Conservation (phyloP, 1,140 invertebrate species). For the Orussus abietinus region DNA sequence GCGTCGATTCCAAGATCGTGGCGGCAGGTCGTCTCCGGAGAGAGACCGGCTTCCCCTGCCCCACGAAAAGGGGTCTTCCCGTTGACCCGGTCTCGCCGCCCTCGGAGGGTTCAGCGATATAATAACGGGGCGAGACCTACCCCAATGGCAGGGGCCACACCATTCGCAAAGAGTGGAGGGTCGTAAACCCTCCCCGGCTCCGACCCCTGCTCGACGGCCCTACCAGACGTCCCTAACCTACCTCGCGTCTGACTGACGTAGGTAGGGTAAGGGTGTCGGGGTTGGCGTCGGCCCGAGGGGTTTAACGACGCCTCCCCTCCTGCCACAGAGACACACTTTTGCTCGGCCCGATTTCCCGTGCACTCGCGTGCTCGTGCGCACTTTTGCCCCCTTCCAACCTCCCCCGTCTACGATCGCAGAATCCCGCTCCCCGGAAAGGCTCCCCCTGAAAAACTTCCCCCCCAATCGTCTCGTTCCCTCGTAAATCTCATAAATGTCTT, state of each 20-base stretch:
- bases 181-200: slow-evolving; percentile 34
- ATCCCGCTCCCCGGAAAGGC: too few species aligned
- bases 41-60: too few species aligned
- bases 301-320: slow-evolving; percentile 20
- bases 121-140: slow-evolving; percentile 32
- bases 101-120: too few species aligned
- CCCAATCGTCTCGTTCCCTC: too few species aligned
- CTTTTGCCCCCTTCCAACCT: background rate
- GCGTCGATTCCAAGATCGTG: too few species aligned
- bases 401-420: background rate
- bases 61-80: too few species aligned
- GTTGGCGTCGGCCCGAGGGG: background rate
- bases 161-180: slow-evolving; percentile 30
- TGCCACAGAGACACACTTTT: slow-evolving; percentile 48
- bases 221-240: slow-evolving; percentile 34
- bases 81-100: too few species aligned
- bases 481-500: too few species aligned
- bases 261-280: slow-evolving; percentile 6
- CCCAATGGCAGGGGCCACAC: slow-evolving; percentile 21
- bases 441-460: too few species aligned
- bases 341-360: background rate
- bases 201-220: slow-evolving; percentile 23
- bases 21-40: too few species aligned
- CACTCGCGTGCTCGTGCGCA: background rate
- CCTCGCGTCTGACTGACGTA: slow-evolving; percentile 26